Evolutionary conservation across 1,140 invertebrate species (phyloP), one percentile per base, ranked within the genome.

Genomic region (Orussus abietinus): DNA sequence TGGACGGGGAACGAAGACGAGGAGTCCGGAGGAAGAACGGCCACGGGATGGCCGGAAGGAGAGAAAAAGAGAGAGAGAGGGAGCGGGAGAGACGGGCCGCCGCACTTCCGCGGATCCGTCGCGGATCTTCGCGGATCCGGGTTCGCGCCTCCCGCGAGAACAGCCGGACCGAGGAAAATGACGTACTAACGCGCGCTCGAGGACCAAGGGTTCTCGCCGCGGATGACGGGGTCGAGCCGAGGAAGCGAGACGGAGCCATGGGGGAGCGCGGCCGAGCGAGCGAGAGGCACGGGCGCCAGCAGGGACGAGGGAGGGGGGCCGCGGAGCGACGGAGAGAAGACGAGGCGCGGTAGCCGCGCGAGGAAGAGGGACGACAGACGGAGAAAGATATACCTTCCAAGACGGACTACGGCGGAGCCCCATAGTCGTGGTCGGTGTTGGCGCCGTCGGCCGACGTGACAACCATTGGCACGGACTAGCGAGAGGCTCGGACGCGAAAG

Each of bases 51-150:
- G n/a, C 4, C n/a, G n/a, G n/a, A n/a, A n/a, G n/a, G n/a, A 15
- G 7, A 38, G 7, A 35, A 14, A 33, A 6, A 28, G 11, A n/a
- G n/a, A 43, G 13, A 37, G 14, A 48, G 12, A 28, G 22, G 42
- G 25, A 38, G 28, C 62, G 17, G 66, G 65, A 72, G 65, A 72
- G 62, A 69, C 66, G 61, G 9, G n/a, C n/a, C n/a, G n/a, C n/a
- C n/a, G n/a, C n/a, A n/a, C n/a, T n/a, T n/a, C n/a, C n/a, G n/a
- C n/a, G n/a, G n/a, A n/a, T n/a, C n/a, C n/a, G n/a, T n/a, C n/a
- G n/a, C n/a, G n/a, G n/a, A n/a, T n/a, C n/a, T n/a, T n/a, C n/a
- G n/a, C n/a, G n/a, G n/a, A n/a, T n/a, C n/a, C n/a, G n/a, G n/a
- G n/a, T n/a, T n/a, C n/a, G n/a, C n/a, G n/a, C n/a, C n/a, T n/a